A percentile compares a stretch with the other conserved stretches of the same genome.
Evolutionary conservation across 1,140 invertebrate genomes (phyloP).

Genomic region (Nebria ingens): DNA sequence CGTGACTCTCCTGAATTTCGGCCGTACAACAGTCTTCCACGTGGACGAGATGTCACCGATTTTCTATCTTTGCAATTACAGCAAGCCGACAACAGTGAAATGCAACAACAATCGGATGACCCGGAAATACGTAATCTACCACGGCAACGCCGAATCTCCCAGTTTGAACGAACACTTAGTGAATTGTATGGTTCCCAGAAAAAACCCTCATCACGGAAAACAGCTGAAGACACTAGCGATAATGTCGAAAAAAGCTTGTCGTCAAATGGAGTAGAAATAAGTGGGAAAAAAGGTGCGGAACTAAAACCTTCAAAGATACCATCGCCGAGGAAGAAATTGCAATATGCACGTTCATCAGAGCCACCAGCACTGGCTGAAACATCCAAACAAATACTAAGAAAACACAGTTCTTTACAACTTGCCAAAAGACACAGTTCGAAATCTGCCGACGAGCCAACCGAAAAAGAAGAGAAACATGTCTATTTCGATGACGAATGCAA

Average conservation of each 20-base stretch:
- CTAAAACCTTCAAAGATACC: background rate
- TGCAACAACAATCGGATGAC: background rate
- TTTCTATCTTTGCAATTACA: conserved; percentile 28
- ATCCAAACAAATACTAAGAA: background rate
- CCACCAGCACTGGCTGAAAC: background rate
- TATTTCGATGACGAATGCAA: conserved; percentile 22
- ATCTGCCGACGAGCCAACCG: background rate
- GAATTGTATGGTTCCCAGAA: background rate
- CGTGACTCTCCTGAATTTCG: conserved; percentile 43
- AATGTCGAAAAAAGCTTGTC: background rate
- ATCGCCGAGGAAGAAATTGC: background rate
- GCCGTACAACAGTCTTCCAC: conserved; percentile 46
- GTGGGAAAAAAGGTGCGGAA: background rate
- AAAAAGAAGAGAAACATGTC: conserved; percentile 22
- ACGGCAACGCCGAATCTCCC: background rate
- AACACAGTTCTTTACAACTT: background rate
- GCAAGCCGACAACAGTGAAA: background rate
- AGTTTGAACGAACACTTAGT: background rate
- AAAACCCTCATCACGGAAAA: background rate
- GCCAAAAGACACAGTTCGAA: background rate
- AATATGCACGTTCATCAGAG: background rate
- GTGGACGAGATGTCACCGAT: conserved; percentile 28
- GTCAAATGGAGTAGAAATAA: background rate
- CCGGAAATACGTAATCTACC: background rate
- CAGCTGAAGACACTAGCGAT: background rate